Evolutionary conservation across 2,888 invertebrate genomes (phyloP), one percentile per base, ranked within the genome.

Genomic region (Amiota minor): DNA sequence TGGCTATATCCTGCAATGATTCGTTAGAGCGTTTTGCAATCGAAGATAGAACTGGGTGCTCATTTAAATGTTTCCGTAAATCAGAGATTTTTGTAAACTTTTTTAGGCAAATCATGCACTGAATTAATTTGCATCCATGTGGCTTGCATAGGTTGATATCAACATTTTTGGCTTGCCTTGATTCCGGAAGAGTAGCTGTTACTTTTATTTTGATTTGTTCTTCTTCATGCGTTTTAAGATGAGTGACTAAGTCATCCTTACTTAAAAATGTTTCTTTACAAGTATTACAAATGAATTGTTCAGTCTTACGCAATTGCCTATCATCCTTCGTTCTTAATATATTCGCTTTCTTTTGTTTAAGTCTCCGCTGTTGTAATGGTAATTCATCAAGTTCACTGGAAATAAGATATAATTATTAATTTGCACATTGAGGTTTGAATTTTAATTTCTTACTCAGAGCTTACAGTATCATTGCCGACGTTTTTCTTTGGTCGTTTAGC

Each of bases 91-190:
- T 88, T n/a, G 81, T 80, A 65, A 89, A 89, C 55, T 87, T 82
- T 9, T 86, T 83, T 14, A 84, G 75, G 61, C 90, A 90, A 12
- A 90, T 88, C 87, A 89, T 90, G 75, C 90, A 90, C 72, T 88
- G 83, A 16, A 89, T 88, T 35, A 83, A 80, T 74, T 89, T 90
- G 23, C 82, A 83, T 0, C 89, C 89, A 74, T 89, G 86, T 0
- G 89, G 89, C 23, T 83, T 82, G 70, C 88, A 86, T 12, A 86
- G 75, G 77, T 88, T 78, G 23, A 80, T 80, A 47, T 88, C 87
- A 6, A 87, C 46, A 6, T 49, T 12, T 18, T 23, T 20, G 8
- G 11, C 12, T 6, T 16, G 18, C 20, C 20, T 49, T 11, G 50
- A 14, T 20, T 67, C 67, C 1, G 12, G 16, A 16, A 50, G 14